Evolutionary conservation across 2,888 invertebrate species (phyloP).

Genomic region (Alcis repandata): DNA sequence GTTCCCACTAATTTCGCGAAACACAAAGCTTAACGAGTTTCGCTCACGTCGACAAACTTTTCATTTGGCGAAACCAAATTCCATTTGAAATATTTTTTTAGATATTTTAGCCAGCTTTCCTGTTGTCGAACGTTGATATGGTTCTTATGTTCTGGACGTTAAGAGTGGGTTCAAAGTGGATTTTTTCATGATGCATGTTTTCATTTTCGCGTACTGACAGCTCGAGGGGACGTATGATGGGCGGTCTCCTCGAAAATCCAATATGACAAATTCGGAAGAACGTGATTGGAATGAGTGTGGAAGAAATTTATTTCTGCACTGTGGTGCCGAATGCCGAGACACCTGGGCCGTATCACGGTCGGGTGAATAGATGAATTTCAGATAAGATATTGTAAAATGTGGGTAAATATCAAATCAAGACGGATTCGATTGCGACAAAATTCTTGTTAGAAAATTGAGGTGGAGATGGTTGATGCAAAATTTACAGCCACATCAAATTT

Average conservation of each 20-base stretch:
- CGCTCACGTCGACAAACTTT: constrained; percentile 47
- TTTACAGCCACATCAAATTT: neutral
- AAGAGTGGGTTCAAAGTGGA: constrained; percentile 56
- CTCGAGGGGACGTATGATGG: constrained; percentile 78
- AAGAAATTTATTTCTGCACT: constrained; percentile 75
- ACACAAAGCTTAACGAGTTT: constrained; percentile 41
- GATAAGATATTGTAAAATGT: constrained; percentile 55
- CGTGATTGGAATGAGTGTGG: constrained; percentile 83
- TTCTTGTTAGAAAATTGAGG: constrained; percentile 15
- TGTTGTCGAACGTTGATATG: constrained; percentile 42
- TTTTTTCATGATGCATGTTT: constrained; percentile 77
- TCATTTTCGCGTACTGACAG: constrained; percentile 83
- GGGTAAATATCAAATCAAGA: constrained; percentile 45
- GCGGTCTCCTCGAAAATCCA: constrained; percentile 79
- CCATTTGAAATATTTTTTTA: constrained; percentile 61
- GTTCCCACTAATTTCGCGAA: constrained; percentile 32
- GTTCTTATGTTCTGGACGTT: constrained; percentile 47
- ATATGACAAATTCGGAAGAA: constrained; percentile 86
- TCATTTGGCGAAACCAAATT: constrained; percentile 61
- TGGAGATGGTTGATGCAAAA: constrained; percentile 6
- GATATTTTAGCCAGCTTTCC: constrained; percentile 50
- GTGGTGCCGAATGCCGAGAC: constrained; percentile 58
- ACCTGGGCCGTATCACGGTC: constrained; percentile 64
- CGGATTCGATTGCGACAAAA: constrained; percentile 27
- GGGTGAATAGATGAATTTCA: constrained; percentile 63